Percentiles rank a stretch among this genome's conserved stretches.
phyloP scores from a whole-genome alignment of 2,888 invertebrate species.

The Belgica antarctica region DNA sequence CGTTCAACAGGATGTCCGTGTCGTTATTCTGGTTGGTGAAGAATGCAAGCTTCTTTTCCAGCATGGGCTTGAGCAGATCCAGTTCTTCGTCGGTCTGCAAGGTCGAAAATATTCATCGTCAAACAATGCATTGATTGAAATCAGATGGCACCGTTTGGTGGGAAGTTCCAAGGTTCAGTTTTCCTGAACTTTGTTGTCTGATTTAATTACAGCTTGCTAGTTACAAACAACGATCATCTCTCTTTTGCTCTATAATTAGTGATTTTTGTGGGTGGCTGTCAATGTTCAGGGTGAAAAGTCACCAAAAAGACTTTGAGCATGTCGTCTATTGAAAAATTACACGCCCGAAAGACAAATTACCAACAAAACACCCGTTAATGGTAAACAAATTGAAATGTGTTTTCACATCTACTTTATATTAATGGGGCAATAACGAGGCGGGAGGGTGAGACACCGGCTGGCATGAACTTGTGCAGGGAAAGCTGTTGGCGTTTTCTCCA shows the following conservation, averaged over 20 bases:
- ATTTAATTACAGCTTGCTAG: neutral
- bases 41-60: slow-evolving; percentile 50
- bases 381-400: slow-evolving; percentile 39
- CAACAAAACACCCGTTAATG: slow-evolving; percentile 20
- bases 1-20: slow-evolving; percentile 54
- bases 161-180: neutral
- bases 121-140: neutral
- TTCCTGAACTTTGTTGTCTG: neutral
- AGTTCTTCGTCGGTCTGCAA: slow-evolving; percentile 52
- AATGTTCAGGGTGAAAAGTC: neutral
- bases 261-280: no score
- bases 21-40: slow-evolving; percentile 53
- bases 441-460: neutral
- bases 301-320: neutral
- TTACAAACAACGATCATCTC: neutral
- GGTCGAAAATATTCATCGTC: neutral
- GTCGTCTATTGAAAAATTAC: slow-evolving; percentile 22
- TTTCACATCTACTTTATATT: slow-evolving; percentile 21
- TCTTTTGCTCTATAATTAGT: neutral
- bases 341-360: slow-evolving; percentile 17
- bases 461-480: no score
- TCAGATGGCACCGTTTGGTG: no score
- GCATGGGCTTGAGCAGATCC: slow-evolving; percentile 51
- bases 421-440: slow-evolving; percentile 27
- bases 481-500: slow-evolving; percentile 31